Conservation (phyloP, 2,888 invertebrate genomes). For the Drosophila neoperkinsi region DNA sequence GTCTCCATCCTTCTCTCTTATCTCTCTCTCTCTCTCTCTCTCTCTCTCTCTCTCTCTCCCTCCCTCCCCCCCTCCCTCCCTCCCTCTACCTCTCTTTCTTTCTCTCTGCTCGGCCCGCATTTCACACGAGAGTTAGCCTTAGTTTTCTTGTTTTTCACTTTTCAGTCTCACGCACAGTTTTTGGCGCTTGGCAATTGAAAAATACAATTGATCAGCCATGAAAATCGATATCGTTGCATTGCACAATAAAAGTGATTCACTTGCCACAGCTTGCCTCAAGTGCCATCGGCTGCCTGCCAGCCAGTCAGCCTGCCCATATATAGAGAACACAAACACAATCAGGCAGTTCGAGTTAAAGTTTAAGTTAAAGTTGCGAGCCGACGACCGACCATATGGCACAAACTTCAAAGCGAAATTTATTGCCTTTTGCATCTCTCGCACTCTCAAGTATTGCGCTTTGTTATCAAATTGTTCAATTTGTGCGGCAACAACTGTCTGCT, state of each 20-base stretch:
- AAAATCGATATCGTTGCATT: constrained; percentile 42
- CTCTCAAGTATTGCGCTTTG: constrained; percentile 53
- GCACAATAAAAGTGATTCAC: constrained; percentile 75
- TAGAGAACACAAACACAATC: constrained; percentile 1
- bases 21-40: background rate
- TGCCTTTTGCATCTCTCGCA: constrained; percentile 47
- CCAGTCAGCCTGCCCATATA: constrained; percentile 42
- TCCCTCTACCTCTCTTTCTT: background rate
- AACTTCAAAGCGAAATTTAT: constrained; percentile 61
- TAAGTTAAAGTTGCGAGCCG: constrained; percentile 27
- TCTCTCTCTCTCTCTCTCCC: too few relatives aligned
- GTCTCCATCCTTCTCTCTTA: background rate
- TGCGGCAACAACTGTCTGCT: constrained; percentile 47
- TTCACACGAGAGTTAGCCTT: constrained; percentile 41
- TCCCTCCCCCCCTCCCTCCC: too few relatives aligned
- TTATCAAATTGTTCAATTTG: constrained; percentile 79
- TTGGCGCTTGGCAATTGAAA: constrained; percentile 49
- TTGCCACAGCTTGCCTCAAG: constrained; percentile 46
- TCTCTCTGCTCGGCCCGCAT: constrained; percentile 36
- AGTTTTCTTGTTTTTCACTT: constrained; percentile 15
- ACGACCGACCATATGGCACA: constrained; percentile 50
- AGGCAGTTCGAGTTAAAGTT: constrained; percentile 34
- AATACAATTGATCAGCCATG: constrained; percentile 56
- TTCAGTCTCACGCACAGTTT: constrained; percentile 23
- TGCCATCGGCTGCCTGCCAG: constrained; percentile 29